These are phyloP conservation scores for Rhinogobius similis DNA, from an alignment of 2,113 vertebrate genomes.

Conservation along the genomic window DNA sequence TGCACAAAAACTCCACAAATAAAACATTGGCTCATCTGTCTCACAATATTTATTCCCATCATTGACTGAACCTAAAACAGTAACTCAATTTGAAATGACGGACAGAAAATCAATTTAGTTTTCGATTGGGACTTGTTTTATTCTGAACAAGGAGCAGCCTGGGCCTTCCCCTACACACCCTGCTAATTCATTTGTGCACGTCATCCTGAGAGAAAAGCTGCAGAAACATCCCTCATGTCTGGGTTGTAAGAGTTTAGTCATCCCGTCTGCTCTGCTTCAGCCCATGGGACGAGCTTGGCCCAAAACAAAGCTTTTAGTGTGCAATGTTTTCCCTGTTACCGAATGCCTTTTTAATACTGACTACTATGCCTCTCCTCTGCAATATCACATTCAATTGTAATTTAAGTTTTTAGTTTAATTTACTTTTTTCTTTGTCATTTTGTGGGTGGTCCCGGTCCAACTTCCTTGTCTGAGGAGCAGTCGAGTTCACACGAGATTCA, in stretches of 20 bases:
- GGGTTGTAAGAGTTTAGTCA: slow-evolving; percentile 48
- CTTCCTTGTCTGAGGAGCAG: slow-evolving; percentile 58
- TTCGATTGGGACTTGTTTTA: slow-evolving; percentile 22
- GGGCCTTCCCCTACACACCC: slow-evolving; percentile 53
- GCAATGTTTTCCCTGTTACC: slow-evolving; percentile 31
- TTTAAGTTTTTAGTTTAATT: slow-evolving; percentile 16
- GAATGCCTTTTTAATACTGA: slow-evolving; percentile 22
- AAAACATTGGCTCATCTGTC: slow-evolving; percentile 10
- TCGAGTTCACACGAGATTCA: slow-evolving; percentile 66
- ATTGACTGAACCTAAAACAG: not conserved
- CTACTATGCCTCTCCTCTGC: slow-evolving; percentile 26
- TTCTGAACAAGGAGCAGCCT: slow-evolving; percentile 38
- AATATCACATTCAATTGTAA: slow-evolving; percentile 42
- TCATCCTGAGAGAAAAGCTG: slow-evolving; percentile 47
- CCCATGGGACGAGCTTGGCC: slow-evolving; percentile 34
- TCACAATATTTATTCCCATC: slow-evolving; percentile 1
- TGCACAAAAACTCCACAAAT: slow-evolving; percentile 42
- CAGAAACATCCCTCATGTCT: slow-evolving; percentile 41
- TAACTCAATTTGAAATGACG: slow-evolving; percentile 21
- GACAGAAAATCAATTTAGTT: slow-evolving; percentile 26
- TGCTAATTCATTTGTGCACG: slow-evolving; percentile 44
- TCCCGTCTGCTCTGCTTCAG: slow-evolving; percentile 37
- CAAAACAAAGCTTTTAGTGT: slow-evolving; percentile 55
- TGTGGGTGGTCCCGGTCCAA: slow-evolving; percentile 71
- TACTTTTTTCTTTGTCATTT: slow-evolving; percentile 37